phyloP scores from a whole-genome alignment of 2,888 invertebrate species.

The Drosophila siamana region DNA sequence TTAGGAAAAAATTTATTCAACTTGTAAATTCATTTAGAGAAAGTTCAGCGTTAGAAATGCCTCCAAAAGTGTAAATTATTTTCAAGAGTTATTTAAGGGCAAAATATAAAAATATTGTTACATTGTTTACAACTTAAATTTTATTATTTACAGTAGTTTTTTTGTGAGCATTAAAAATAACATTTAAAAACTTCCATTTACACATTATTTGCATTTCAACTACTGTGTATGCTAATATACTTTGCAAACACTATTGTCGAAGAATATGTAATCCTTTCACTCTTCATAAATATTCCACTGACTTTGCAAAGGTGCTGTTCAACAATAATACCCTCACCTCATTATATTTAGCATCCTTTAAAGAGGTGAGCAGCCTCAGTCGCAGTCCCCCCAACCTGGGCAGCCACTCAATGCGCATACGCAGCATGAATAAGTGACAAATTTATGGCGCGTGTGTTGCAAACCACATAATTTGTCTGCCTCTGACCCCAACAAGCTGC shows the following conservation, averaged over 20 bases:
- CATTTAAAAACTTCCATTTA: too few relatives aligned
- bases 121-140: too few relatives aligned
- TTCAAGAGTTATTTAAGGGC: too few relatives aligned
- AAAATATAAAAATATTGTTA: too few relatives aligned
- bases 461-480: slow-evolving; percentile 79
- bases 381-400: slow-evolving; percentile 28
- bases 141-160: too few relatives aligned
- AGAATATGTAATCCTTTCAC: neutral
- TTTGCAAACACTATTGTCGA: neutral
- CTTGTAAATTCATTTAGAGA: too few relatives aligned
- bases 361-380: slow-evolving; percentile 51
- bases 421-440: slow-evolving; percentile 70
- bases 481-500: slow-evolving; percentile 55
- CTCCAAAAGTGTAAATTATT: too few relatives aligned
- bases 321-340: slow-evolving; percentile 48
- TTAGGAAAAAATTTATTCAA: too few relatives aligned
- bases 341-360: slow-evolving; percentile 48
- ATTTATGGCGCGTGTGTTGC: slow-evolving; percentile 80
- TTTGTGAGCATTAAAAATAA: too few relatives aligned
- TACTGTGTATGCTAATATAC: neutral
- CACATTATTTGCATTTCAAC: too few relatives aligned
- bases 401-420: slow-evolving; percentile 16
- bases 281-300: slow-evolving; percentile 27
- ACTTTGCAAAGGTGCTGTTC: slow-evolving; percentile 20
- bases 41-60: too few relatives aligned